Conservation (phyloP, 1,140 invertebrate genomes). For the Eumaeus atala region DNA sequence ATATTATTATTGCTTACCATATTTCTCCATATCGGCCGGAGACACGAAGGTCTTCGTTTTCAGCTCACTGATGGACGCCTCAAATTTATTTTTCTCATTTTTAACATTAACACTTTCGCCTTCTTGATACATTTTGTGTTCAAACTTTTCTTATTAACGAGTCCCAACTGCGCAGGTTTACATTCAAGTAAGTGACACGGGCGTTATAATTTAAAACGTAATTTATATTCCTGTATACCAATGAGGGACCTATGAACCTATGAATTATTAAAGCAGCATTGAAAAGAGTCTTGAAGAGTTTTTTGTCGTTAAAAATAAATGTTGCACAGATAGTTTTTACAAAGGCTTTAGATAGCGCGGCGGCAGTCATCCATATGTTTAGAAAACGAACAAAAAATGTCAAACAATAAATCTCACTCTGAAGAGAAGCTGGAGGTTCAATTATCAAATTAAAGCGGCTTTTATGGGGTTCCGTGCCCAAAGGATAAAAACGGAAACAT, state of each 20-base stretch:
- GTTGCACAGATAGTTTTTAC: neutral
- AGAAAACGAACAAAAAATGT: too few relatives aligned
- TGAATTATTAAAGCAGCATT: constrained; percentile 50
- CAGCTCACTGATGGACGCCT: constrained; percentile 54
- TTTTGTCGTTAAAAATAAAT: neutral
- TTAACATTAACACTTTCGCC: constrained; percentile 29
- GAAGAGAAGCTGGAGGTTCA: too few relatives aligned
- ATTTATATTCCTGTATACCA: constrained; percentile 49
- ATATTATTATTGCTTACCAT: constrained; percentile 56
- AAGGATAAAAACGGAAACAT: too few relatives aligned
- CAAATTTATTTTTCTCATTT: constrained; percentile 55
- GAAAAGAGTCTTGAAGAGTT: constrained; percentile 23
- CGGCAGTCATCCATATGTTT: too few relatives aligned
- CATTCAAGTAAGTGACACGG: neutral
- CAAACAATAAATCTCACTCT: too few relatives aligned
- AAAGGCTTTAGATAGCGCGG: neutral
- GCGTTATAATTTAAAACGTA: constrained; percentile 3
- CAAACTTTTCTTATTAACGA: neutral
- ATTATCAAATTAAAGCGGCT: too few relatives aligned
- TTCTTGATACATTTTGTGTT: constrained; percentile 49
- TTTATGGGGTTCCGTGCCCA: too few relatives aligned
- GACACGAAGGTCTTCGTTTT: constrained; percentile 55
- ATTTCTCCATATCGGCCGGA: constrained; percentile 45
- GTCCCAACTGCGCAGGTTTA: neutral
- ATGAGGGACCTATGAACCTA: constrained; percentile 51